Conservation (phyloP, 2,888 invertebrate species). For the Meteorus cinctellus region DNA sequence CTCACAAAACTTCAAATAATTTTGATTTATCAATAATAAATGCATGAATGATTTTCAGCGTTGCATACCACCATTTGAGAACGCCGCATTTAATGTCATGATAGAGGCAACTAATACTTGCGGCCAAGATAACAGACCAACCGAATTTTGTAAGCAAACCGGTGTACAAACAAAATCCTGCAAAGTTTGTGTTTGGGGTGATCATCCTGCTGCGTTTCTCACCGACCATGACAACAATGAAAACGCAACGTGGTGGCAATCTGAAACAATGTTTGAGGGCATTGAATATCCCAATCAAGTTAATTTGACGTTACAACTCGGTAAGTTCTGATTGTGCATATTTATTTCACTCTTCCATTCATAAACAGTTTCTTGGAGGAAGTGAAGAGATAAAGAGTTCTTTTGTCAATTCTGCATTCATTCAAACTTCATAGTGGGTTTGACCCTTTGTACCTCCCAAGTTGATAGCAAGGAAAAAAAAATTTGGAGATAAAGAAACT, state of each 20-base stretch:
- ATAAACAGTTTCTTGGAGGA: not conserved
- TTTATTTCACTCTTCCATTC: not conserved
- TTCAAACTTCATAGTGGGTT: not conserved
- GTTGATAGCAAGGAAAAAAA: not conserved
- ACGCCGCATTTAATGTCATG: slow-evolving; percentile 91
- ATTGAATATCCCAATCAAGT: slow-evolving; percentile 94
- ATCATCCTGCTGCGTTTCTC: slow-evolving; percentile 84
- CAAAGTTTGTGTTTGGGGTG: slow-evolving; percentile 81
- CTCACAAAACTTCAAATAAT: not conserved
- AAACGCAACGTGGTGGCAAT: slow-evolving; percentile 97
- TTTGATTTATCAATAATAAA: not conserved
- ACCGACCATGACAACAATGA: slow-evolving; percentile 94
- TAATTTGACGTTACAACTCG: slow-evolving; percentile 91
- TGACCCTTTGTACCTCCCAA: not conserved
- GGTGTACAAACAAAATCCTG: slow-evolving; percentile 87
- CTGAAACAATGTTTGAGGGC: slow-evolving; percentile 96
- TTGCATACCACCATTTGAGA: slow-evolving; percentile 97
- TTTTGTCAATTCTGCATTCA: not conserved
- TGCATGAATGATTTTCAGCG: slow-evolving; percentile 77
- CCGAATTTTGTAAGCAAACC: slow-evolving; percentile 93
- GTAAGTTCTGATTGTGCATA: slow-evolving; percentile 73
- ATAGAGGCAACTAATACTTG: slow-evolving; percentile 98
- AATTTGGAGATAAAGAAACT: slow-evolving; percentile 12
- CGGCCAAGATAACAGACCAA: slow-evolving; percentile 84
- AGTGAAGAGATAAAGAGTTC: not conserved